Base-by-base conservation (phyloP, 2,113 vertebrate species). In the Mystacornis crossleyi region DNA sequence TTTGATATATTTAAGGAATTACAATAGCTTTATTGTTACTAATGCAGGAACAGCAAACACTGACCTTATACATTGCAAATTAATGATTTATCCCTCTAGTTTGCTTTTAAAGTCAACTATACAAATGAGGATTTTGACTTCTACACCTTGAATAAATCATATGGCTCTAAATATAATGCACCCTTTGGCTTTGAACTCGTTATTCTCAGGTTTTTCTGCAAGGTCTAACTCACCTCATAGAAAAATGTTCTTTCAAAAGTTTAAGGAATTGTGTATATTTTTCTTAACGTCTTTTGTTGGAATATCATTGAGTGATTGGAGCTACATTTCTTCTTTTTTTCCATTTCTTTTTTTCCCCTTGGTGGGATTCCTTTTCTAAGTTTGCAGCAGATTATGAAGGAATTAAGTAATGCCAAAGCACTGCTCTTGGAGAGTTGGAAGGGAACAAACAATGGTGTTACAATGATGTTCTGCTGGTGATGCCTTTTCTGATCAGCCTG, bases 81-180 rank as follows among this genome's bases (percentile, higher is more conserved):
- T 78, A 89, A 81, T 98, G 97, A 97, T 98, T 98, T 98, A 97
- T 94, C 89, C 91, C 89, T 84, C 79, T 94, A 90, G 97, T 97
- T 97, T 97, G 91, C 97, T 97, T 95, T 97, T 93, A 94, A 95
- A 97, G 97, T 96, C 96, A 93, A 51, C 87, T 79, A 80, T 92
- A 92, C 97, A 97, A 87, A 96, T 93, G 97, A 96, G 94, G 91
- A 92, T 95, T 97, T 97, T 55, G 91, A 83, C 94, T 95, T 91
- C 93, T 94, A 81, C 97, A 96, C 96, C 97, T 97, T 98, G 96
- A 81, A 95, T 97, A 97, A 94, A 89, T 97, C 95, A 83, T 78
- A 86, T 4, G 82, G 38, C 91, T 96, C 69, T 94, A 86, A 87
- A 82, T 94, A 90, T 70, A 96, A 84, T 85, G 95, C 65, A 92